A percentile compares a stretch with the other conserved stretches of the same genome.
Conservation (phyloP, 2,113 vertebrate genomes). For the Colinus virginianus region DNA sequence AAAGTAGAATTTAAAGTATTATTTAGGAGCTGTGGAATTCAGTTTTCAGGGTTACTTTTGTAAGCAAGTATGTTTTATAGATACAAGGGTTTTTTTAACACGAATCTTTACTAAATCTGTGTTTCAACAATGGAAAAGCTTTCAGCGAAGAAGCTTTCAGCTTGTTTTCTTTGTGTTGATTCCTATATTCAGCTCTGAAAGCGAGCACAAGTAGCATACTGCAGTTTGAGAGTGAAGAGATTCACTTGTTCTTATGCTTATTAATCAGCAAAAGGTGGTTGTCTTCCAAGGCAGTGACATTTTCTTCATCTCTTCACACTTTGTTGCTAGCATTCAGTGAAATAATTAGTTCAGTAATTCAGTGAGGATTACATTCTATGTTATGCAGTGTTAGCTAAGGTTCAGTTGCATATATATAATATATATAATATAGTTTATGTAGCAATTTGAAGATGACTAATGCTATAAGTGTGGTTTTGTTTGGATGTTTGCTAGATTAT, state of each 20-base stretch:
- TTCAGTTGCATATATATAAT: neutral
- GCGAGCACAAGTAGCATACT: neutral
- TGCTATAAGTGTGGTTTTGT: rapidly evolving
- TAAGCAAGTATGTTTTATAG: neutral
- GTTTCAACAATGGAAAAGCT: neutral
- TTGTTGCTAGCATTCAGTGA: neutral
- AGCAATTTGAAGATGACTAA: neutral
- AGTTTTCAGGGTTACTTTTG: neutral
- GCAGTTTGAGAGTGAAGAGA: constrained; percentile 33
- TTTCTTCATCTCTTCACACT: neutral
- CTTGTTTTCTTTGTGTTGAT: neutral
- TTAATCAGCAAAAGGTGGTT: neutral
- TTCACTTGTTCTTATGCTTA: neutral
- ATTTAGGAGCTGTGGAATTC: neutral
- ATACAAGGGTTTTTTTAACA: neutral
- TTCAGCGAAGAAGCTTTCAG: neutral
- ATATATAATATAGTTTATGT: neutral
- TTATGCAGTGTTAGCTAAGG: neutral
- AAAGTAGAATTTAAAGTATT: neutral
- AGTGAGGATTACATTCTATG: neutral
- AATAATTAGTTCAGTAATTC: neutral
- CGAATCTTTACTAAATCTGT: neutral
- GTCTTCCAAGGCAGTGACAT: neutral
- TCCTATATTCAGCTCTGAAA: constrained; percentile 1
- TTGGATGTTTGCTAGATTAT: neutral